These are phyloP conservation scores for Caranx ignobilis DNA, from an alignment of 2,113 vertebrate genomes.

Conservation along the genomic window DNA sequence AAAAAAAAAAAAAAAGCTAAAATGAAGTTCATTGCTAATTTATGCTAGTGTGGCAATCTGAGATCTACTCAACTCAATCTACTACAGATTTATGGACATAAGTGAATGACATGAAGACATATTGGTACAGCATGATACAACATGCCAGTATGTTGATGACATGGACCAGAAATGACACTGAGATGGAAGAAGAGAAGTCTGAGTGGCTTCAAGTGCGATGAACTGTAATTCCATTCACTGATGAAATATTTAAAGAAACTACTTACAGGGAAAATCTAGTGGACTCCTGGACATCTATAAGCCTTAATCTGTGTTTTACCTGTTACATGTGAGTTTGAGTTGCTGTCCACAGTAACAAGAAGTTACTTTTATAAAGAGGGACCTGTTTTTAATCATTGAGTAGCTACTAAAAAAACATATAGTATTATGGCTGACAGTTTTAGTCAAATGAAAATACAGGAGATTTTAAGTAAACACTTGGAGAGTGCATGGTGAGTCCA, in stretches of 20 bases:
- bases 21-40: background rate
- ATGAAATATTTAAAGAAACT: conserved; percentile 7
- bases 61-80: background rate
- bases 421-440: no score
- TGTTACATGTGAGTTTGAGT: background rate
- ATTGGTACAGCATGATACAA: no score
- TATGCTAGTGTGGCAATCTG: background rate
- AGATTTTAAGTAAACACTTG: no score
- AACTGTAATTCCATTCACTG: background rate
- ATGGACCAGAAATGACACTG: background rate
- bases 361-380: background rate
- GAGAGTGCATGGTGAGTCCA: no score
- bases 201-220: background rate
- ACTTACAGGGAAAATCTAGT: background rate
- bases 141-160: background rate
- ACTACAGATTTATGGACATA: background rate
- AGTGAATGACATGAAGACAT: background rate
- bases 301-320: background rate
- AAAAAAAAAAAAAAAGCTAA: no score
- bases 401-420: no score
- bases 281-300: background rate
- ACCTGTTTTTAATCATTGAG: background rate
- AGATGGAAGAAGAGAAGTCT: no score
- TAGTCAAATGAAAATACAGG: no score
- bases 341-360: background rate